Evolutionary conservation across 2,888 invertebrate genomes (phyloP).

Genomic region (Leptopilina syphax): DNA sequence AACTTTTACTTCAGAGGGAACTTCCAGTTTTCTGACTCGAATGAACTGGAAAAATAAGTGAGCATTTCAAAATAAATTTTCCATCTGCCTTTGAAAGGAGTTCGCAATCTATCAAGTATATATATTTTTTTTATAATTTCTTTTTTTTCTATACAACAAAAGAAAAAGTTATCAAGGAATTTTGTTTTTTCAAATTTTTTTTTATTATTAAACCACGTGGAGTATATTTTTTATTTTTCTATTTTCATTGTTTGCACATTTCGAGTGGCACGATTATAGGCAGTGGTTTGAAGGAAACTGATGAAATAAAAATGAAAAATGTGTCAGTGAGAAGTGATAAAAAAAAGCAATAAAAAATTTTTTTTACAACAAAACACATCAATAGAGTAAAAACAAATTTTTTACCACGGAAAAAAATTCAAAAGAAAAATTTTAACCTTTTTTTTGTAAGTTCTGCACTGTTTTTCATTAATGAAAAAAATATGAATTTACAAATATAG

Average conservation of each 20-base stretch:
- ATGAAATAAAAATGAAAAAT: too few species aligned
- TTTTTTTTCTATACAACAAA: not conserved
- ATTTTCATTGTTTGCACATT: not conserved
- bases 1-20: not conserved
- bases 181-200: slow-evolving; percentile 1
- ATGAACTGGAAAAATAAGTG: slow-evolving; percentile 8
- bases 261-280: not conserved
- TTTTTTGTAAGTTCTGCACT: not conserved
- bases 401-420: not conserved
- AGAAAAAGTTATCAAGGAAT: not conserved
- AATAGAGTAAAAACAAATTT: not conserved
- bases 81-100: slow-evolving; percentile 16
- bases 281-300: too few species aligned
- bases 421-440: not conserved
- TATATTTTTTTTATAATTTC: not conserved
- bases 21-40: not conserved
- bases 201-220: not conserved
- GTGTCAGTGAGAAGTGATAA: too few species aligned
- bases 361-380: not conserved
- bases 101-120: slow-evolving; percentile 12
- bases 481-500: too few species aligned
- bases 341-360: not conserved
- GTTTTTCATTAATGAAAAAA: too few species aligned
- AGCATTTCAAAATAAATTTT: slow-evolving; percentile 12
- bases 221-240: not conserved